These are phyloP conservation scores for Excalfactoria chinensis DNA, from an alignment of 2,113 vertebrate genomes.

Conservation along the genomic window DNA sequence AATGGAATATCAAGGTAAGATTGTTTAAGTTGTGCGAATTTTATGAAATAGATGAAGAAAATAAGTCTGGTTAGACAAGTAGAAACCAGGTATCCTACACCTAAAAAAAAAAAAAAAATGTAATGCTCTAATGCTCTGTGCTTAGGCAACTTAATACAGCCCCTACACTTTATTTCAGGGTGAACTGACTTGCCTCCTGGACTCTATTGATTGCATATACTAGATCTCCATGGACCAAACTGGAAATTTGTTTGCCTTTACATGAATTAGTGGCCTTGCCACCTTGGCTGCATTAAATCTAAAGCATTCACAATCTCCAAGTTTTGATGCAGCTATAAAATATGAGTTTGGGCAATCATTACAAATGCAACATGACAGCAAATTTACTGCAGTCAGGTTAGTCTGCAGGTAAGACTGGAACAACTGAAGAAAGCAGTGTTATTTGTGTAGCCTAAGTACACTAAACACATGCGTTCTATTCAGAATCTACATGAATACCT, in stretches of 20 bases:
- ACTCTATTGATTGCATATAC: not conserved
- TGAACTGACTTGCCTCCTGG: not conserved
- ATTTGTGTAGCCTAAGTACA: not conserved
- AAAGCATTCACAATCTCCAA: not conserved
- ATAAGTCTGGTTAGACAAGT: not conserved
- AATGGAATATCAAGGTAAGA: not conserved
- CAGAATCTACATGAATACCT: not conserved
- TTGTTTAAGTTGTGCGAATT: not conserved
- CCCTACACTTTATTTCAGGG: not conserved
- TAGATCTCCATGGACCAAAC: not conserved
- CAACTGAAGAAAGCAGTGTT: not conserved
- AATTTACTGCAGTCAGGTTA: not conserved
- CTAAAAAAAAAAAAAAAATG: no score
- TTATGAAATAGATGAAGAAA: not conserved
- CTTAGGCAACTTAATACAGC: not conserved
- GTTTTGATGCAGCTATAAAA: not conserved
- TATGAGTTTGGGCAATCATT: not conserved
- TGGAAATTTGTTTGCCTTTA: not conserved
- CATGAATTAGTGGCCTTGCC: not conserved
- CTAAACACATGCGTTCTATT: not conserved
- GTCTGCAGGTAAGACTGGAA: not conserved
- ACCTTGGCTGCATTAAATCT: not conserved
- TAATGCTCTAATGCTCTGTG: not conserved
- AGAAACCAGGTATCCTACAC: not conserved
- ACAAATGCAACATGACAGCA: not conserved